Evolutionary conservation across 2,797 vertebrate genomes (phyloP).

Genomic region (Chaetophractus vellerosus): DNA sequence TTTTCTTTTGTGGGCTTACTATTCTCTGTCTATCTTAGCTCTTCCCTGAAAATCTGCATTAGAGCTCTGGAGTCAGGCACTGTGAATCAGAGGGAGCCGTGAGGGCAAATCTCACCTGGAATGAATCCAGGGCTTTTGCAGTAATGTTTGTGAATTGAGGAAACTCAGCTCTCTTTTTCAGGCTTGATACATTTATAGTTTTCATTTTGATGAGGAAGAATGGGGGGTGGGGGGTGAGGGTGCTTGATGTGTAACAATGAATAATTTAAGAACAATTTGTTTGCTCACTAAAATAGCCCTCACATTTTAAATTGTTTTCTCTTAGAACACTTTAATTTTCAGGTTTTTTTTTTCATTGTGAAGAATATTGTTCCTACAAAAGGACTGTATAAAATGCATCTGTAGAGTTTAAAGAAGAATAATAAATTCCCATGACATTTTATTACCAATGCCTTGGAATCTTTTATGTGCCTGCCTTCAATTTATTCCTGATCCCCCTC

Average conservation of each 20-base stretch:
- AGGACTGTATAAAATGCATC: background rate
- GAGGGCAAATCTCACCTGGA: background rate
- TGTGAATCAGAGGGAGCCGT: background rate
- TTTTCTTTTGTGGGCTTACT: background rate
- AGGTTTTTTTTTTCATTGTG: background rate
- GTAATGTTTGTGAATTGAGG: background rate
- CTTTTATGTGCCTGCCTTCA: background rate
- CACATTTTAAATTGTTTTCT: constrained; percentile 64
- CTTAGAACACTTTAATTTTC: constrained; percentile 50
- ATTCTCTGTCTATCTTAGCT: background rate
- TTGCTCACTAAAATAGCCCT: constrained; percentile 61
- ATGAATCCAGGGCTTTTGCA: background rate
- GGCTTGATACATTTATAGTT: background rate
- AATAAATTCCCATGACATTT: background rate
- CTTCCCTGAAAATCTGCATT: background rate
- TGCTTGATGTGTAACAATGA: background rate
- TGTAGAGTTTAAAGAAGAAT: background rate
- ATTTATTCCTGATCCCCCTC: background rate
- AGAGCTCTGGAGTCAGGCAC: background rate
- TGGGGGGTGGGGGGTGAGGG: background rate
- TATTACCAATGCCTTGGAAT: background rate
- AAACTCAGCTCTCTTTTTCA: background rate
- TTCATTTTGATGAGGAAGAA: constrained; percentile 7
- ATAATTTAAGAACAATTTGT: constrained; percentile 38
- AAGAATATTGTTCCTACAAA: constrained; percentile 64